These are phyloP conservation scores for Pseudochromis fuscus DNA, from an alignment of 2,797 vertebrate genomes.

Conservation along the genomic window DNA sequence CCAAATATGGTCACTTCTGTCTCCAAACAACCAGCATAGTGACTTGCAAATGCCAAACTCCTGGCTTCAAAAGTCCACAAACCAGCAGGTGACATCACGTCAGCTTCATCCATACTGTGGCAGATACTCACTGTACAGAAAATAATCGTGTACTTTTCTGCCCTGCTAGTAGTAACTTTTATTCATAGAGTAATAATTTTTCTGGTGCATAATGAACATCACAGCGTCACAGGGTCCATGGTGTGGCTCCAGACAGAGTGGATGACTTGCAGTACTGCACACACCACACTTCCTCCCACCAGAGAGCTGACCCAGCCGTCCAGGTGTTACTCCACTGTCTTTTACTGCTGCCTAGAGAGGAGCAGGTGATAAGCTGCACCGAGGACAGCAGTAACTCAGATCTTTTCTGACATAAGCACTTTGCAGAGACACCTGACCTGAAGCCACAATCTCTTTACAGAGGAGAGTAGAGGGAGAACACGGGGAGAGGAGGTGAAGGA, in stretches of 20 bases:
- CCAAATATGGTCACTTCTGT: too few relatives aligned
- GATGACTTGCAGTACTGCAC: neutral
- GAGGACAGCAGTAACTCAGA: slow-evolving; percentile 12
- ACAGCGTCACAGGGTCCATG: neutral
- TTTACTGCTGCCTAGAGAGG: slow-evolving; percentile 23
- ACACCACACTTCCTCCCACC: slow-evolving; percentile 13
- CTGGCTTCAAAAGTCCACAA: too few relatives aligned
- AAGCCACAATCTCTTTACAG: neutral
- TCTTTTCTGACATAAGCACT: slow-evolving; percentile 30
- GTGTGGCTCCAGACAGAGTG: neutral
- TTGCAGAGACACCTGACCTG: slow-evolving; percentile 8
- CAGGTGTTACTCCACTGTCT: neutral
- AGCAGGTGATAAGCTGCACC: slow-evolving; percentile 19
- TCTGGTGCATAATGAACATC: neutral
- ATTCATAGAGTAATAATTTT: neutral
- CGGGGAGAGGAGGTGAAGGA: neutral
- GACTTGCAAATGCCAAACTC: too few relatives aligned
- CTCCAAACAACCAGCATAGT: too few relatives aligned
- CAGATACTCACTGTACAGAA: too few relatives aligned
- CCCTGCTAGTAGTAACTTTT: neutral
- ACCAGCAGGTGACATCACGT: too few relatives aligned
- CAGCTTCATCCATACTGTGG: too few relatives aligned
- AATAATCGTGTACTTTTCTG: neutral
- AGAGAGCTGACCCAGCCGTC: slow-evolving; percentile 28
- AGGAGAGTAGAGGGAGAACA: slow-evolving; percentile 18